These are phyloP conservation scores for Scaptomyza reducta DNA, from an alignment of 2,888 invertebrate genomes.

Conservation along the genomic window DNA sequence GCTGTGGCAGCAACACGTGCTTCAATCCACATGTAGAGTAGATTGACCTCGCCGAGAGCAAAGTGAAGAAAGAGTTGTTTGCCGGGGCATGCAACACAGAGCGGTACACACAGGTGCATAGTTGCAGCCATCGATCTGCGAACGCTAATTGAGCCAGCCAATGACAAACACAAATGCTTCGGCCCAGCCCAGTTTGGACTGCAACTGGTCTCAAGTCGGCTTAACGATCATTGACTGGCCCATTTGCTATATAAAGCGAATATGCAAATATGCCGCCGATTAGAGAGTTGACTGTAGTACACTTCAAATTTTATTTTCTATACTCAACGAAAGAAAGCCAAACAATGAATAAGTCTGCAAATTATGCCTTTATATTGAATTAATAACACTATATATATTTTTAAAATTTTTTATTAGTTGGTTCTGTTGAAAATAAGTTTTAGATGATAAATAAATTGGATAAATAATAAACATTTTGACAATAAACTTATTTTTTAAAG, in stretches of 20 bases:
- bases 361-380: too few species aligned
- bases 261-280: constrained; percentile 79
- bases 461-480: too few species aligned
- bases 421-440: too few species aligned
- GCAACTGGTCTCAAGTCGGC: constrained; percentile 60
- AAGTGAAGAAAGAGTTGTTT: constrained; percentile 2
- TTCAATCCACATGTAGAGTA: constrained; percentile 34
- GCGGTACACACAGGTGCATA: constrained; percentile 55
- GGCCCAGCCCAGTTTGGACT: constrained; percentile 48
- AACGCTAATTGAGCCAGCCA: constrained; percentile 68
- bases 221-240: constrained; percentile 75
- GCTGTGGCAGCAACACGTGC: constrained; percentile 55
- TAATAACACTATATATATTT: too few species aligned
- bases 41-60: constrained; percentile 47
- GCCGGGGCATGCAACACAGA: constrained; percentile 28
- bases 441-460: too few species aligned
- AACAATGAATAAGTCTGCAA: too few species aligned
- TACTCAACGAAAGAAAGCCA: too few species aligned
- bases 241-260: constrained; percentile 75
- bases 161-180: constrained; percentile 70
- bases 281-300: constrained; percentile 39
- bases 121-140: constrained; percentile 54
- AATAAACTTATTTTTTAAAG: too few species aligned
- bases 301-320: too few species aligned
- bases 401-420: too few species aligned